Conservation (phyloP, 2,888 invertebrate genomes). For the Caenorhabditis sp. region DNA sequence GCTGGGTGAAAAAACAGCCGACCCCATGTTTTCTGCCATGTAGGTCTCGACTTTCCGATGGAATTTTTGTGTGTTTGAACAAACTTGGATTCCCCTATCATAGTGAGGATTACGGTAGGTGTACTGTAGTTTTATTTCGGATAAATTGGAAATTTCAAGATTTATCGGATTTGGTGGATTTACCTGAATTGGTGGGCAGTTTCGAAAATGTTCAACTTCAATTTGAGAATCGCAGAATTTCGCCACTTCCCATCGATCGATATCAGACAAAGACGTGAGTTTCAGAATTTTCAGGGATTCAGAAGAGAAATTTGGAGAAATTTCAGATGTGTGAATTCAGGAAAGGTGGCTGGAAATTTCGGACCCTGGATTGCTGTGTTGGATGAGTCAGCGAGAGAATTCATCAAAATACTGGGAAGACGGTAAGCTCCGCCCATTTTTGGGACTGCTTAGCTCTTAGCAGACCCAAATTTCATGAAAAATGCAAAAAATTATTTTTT, state of each 20-base stretch:
- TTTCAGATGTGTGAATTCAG: constrained; percentile 21
- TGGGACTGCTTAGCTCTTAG: not conserved
- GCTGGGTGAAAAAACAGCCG: constrained; percentile 6
- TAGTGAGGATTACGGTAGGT: constrained; percentile 8
- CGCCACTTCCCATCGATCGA: constrained; percentile 2
- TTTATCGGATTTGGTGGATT: constrained; percentile 28
- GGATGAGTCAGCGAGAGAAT: constrained; percentile 14
- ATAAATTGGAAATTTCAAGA: not conserved
- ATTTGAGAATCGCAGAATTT: constrained; percentile 25
- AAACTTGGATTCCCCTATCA: constrained; percentile 26
- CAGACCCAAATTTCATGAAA: too few species aligned
- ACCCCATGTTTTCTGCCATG: constrained; percentile 34
- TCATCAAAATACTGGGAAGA: constrained; percentile 14
- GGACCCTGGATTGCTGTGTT: constrained; percentile 36
- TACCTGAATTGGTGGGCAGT: constrained; percentile 14
- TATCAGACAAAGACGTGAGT: constrained; percentile 21
- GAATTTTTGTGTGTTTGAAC: constrained; percentile 15
- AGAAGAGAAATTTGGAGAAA: not conserved
- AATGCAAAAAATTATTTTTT: too few species aligned
- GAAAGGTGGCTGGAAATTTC: constrained; percentile 8
- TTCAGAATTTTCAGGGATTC: not conserved
- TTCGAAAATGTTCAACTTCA: constrained; percentile 31
- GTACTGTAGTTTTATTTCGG: not conserved
- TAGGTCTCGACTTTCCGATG: not conserved
- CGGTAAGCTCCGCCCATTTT: not conserved